Base-by-base conservation (phyloP, 2,113 vertebrate genomes). In the Cyanoderma ruficeps region DNA sequence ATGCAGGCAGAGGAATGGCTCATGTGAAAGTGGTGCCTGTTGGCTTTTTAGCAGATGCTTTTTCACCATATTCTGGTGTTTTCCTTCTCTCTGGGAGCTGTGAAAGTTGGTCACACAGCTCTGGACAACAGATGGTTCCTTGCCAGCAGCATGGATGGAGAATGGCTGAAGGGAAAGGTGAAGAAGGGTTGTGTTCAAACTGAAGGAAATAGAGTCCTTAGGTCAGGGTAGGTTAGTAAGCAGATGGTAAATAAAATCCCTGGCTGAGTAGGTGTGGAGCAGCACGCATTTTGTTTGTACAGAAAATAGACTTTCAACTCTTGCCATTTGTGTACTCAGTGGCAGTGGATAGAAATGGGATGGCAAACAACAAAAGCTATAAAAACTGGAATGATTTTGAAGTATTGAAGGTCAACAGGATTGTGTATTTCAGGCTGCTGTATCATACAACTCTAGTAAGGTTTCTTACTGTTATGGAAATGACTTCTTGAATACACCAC, bases 301-400 rank as follows among this genome's bases (percentile, higher is more conserved):
- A 79, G 57, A 75, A 96, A 92, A 76, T 22, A 90, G 83, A 70
- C 82, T 88, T 94, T 90, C 42, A 83, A 6, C 85, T 83, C 67
- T 49, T 49, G 41, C n/a, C 83, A 69, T 91, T 68, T 88, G 25
- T 85, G 5, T 76, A 33, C 37, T 85, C 22, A 10, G 55, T 35
- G 39, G 25, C 78, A 65, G 9, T 46, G 67, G 60, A 24, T 61
- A 88, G 88, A 83, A 75, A 74, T 55, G 50, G 46, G 37, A 74
- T 50, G 41, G 70, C 50, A 93, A 95, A 90, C 70, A 90, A 37
- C 6, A 67, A n/a, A 64, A 77, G 63, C 77, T 77, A 28, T 53
- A 87, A 86, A 95, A 83, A 67, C 17, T 49, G 37, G 44, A 86
- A 76, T 14, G 30, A n/a, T 88, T 92, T 46, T 92, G 19, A 83